Percentiles rank a stretch among this genome's conserved stretches.
These are phyloP conservation scores for Vulpes vulpes DNA, from an alignment of 2,113 vertebrate species.

Conservation along the genomic window DNA sequence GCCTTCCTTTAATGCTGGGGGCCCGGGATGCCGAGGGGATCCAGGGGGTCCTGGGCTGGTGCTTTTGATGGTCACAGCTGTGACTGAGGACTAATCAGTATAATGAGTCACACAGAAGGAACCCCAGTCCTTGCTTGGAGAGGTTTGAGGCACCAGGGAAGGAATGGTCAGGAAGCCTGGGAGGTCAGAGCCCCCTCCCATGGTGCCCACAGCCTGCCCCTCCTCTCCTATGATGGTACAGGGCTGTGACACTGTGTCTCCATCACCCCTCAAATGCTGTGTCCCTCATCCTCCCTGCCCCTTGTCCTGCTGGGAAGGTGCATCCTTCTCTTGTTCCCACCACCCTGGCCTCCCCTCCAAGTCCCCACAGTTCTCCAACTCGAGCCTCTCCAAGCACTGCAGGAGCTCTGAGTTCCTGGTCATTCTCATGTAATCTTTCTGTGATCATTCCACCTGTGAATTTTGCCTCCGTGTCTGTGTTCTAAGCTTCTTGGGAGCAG, in stretches of 20 bases:
- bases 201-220: background rate
- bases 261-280: too few relatives aligned
- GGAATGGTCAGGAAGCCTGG: background rate
- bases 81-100: background rate
- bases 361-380: background rate
- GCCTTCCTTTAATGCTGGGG: background rate
- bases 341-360: background rate
- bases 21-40: too few relatives aligned
- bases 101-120: background rate
- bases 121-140: background rate
- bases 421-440: background rate
- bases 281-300: background rate
- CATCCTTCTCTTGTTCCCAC: background rate
- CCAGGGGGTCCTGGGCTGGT: background rate
- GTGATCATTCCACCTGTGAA: background rate
- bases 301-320: accelerated
- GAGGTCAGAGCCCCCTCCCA: background rate
- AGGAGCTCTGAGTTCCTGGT: accelerated
- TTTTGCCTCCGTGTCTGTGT: background rate
- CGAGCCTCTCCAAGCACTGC: background rate
- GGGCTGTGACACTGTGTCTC: accelerated
- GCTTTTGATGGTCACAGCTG: background rate
- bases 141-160: background rate
- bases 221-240: background rate
- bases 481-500: background rate